phyloP scores from a whole-genome alignment of 2,797 vertebrate species.

The Euphonia xanthogaster region DNA sequence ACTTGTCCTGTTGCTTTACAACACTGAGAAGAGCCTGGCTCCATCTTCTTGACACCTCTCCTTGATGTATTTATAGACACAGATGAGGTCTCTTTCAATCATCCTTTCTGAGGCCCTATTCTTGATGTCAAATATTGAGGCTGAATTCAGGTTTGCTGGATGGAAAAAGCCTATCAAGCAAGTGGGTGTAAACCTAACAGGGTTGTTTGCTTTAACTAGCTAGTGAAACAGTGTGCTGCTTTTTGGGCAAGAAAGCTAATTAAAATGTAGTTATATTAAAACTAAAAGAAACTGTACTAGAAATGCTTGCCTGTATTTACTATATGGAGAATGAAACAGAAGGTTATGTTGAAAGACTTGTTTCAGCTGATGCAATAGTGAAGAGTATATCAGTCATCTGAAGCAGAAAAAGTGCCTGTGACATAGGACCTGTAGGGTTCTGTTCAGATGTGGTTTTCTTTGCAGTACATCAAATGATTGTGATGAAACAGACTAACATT shows the following conservation, averaged over 20 bases:
- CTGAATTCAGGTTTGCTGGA: not conserved
- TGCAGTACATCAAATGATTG: conserved; percentile 9
- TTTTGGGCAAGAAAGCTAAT: conserved; percentile 16
- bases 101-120: not conserved
- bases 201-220: not conserved
- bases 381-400: not conserved
- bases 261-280: conserved; percentile 38
- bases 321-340: not conserved
- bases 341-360: not conserved
- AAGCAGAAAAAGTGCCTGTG: conserved; percentile 32
- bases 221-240: not conserved
- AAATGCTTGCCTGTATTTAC: conserved; percentile 3
- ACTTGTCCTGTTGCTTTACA: not conserved
- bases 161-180: not conserved
- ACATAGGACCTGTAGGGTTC: not conserved
- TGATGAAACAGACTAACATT: not conserved
- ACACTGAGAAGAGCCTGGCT: not conserved
- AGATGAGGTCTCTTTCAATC: not conserved
- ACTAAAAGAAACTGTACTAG: not conserved
- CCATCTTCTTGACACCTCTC: not conserved
- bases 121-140: not conserved
- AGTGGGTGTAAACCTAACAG: not conserved
- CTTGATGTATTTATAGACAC: not conserved
- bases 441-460: conserved; percentile 55
- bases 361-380: conserved; percentile 17